phyloP scores from a whole-genome alignment of 2,113 vertebrate species.

The Fulica atra region DNA sequence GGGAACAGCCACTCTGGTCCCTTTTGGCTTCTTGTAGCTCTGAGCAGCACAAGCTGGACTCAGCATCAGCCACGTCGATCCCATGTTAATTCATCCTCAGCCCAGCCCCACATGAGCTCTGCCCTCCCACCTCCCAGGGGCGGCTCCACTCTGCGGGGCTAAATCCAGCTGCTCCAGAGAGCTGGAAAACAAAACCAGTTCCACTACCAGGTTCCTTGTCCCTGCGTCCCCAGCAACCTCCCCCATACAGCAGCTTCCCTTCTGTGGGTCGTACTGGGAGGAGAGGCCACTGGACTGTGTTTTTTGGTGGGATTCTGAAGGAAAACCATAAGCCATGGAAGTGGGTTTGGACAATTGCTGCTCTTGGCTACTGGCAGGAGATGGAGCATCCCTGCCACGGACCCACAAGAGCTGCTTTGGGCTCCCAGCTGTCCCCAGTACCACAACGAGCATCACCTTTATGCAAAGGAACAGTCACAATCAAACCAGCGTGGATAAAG shows the following conservation, averaged over 20 bases:
- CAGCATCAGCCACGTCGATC: too few species aligned
- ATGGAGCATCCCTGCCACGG: background rate
- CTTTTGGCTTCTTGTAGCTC: background rate
- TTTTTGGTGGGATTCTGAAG: background rate
- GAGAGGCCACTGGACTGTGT: background rate
- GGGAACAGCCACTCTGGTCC: background rate
- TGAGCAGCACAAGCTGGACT: background rate
- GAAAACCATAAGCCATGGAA: fast-evolving
- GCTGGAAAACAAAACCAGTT: background rate
- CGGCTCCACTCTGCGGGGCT: background rate
- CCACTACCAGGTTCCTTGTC: background rate
- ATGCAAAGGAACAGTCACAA: background rate
- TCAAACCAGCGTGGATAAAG: fast-evolving
- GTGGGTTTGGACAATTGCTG: background rate
- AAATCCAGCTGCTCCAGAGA: background rate
- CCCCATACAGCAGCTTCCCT: background rate
- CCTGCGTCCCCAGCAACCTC: background rate
- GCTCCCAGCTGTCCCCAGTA: background rate
- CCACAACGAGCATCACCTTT: fast-evolving
- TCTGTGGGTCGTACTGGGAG: fast-evolving
- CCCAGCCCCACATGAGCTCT: background rate
- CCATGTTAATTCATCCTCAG: background rate
- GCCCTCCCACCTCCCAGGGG: too few species aligned
- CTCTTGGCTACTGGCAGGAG: fast-evolving
- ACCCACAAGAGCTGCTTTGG: background rate